A percentile compares a stretch with the other conserved stretches of the same genome.
Evolutionary conservation across 1,140 invertebrate genomes (phyloP).

Genomic region (Potamilus streckersoni): DNA sequence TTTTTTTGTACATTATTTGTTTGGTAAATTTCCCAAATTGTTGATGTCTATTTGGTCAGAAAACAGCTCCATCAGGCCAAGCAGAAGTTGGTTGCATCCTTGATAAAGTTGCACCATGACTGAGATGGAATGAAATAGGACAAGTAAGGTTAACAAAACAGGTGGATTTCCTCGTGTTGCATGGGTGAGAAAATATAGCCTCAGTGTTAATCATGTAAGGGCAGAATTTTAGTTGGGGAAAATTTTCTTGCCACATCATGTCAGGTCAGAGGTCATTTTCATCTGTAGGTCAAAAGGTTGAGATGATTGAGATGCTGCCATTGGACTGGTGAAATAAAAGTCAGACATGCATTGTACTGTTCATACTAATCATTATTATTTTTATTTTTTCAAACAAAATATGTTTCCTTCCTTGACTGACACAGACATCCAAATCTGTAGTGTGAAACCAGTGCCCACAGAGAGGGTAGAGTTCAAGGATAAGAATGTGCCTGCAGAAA

Average conservation of each 20-base stretch:
- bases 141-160: too few species aligned
- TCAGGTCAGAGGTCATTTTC: neutral
- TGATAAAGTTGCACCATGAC: too few species aligned
- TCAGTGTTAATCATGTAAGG: neutral
- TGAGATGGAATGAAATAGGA: too few species aligned
- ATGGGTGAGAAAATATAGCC: too few species aligned
- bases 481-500: conserved; percentile 46
- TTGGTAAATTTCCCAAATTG: too few species aligned
- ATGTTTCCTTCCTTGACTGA: conserved; percentile 17
- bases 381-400: neutral
- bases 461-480: conserved; percentile 42
- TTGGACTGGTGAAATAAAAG: neutral
- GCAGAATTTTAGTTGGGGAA: neutral
- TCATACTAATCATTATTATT: neutral
- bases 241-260: neutral
- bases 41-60: too few species aligned
- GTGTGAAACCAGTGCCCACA: conserved; percentile 51
- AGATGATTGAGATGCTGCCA: neutral
- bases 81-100: too few species aligned
- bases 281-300: neutral
- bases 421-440: conserved; percentile 61
- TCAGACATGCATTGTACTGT: too few species aligned
- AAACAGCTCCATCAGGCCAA: too few species aligned
- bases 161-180: too few species aligned
- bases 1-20: too few species aligned